Evolutionary conservation across 2,113 vertebrate species (phyloP).

Genomic region (Aythya baeri): DNA sequence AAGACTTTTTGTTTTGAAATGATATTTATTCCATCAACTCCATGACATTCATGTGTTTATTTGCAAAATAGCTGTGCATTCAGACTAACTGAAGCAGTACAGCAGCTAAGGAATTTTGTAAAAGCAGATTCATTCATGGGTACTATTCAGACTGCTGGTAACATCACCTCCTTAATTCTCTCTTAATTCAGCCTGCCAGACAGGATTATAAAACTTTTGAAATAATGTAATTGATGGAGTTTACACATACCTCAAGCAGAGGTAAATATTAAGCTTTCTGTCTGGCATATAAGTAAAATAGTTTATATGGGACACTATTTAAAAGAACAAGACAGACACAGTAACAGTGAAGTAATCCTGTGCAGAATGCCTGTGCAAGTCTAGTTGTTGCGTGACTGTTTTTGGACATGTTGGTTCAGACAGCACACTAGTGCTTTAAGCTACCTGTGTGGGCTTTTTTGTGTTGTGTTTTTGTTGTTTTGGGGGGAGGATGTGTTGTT

Average conservation of each 20-base stretch:
- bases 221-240: background rate
- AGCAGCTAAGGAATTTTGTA: background rate
- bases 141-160: background rate
- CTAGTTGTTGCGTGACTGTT: background rate
- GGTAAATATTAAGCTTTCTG: background rate
- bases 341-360: background rate
- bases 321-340: background rate
- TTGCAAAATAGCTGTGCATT: background rate
- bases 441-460: background rate
- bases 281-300: background rate
- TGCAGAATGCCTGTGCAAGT: background rate
- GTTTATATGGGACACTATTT: background rate
- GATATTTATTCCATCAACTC: background rate
- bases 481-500: too few relatives aligned
- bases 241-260: background rate
- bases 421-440: background rate
- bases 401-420: background rate
- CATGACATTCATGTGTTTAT: background rate
- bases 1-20: conserved; percentile 7
- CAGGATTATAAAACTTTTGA: background rate
- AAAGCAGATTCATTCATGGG: background rate
- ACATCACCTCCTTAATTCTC: background rate
- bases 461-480: background rate
- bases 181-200: background rate
- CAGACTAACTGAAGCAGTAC: background rate